Evolutionary conservation across 2,113 vertebrate species (phyloP).

Genomic region (Trochalopteron elliotii): DNA sequence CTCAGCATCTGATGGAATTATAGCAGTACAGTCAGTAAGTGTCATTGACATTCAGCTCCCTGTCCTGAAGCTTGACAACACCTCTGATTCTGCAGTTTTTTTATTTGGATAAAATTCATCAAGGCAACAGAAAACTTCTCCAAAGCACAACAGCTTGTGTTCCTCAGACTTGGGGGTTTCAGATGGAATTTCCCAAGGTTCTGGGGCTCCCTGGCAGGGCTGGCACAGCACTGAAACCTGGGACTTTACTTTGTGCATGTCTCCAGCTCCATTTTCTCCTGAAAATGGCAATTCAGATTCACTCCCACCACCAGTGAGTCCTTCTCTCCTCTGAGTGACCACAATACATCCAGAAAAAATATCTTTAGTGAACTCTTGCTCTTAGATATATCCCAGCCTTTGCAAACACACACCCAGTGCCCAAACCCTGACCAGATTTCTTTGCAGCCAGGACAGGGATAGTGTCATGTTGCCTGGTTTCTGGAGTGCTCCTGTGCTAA

Average conservation of each 20-base stretch:
- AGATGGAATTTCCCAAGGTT: rapidly evolving
- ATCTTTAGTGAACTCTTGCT: neutral
- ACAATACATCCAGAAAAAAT: neutral
- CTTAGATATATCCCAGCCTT: neutral
- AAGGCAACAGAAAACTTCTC: neutral
- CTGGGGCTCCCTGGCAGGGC: neutral
- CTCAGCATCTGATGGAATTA: slow-evolving; percentile 46
- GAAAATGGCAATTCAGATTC: neutral
- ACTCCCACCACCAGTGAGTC: neutral
- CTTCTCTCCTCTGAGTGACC: neutral
- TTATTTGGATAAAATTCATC: neutral
- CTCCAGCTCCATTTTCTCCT: neutral
- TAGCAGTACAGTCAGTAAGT: neutral
- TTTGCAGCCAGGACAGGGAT: neutral
- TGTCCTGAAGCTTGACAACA: neutral
- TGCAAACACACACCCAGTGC: rapidly evolving
- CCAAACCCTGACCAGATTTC: neutral
- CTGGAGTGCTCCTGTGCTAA: neutral
- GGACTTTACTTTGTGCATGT: rapidly evolving
- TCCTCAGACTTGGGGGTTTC: neutral
- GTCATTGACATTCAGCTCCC: neutral
- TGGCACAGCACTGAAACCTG: neutral
- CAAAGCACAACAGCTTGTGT: neutral
- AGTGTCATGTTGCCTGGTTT: neutral
- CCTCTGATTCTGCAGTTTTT: neutral